Conservation (phyloP, 2,113 vertebrate genomes). For the Ceyx margarethae region DNA sequence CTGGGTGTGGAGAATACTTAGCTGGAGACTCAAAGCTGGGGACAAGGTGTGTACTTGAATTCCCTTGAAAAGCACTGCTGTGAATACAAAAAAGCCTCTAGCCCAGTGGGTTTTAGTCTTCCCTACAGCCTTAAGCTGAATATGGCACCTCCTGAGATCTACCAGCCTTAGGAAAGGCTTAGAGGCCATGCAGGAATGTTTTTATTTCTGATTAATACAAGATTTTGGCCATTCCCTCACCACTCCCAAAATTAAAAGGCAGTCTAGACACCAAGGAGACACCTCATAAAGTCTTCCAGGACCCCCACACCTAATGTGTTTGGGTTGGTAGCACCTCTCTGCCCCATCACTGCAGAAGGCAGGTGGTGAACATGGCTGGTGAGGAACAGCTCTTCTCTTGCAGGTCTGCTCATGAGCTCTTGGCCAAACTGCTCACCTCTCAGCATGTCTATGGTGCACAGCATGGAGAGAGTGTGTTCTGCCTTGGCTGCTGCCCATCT, state of each 20-base stretch:
- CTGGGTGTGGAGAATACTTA: background rate
- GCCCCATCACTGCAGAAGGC: background rate
- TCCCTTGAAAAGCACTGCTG: background rate
- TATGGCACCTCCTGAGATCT: background rate
- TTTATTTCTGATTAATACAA: background rate
- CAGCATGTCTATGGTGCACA: accelerated
- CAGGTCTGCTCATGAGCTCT: background rate
- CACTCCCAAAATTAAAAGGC: background rate
- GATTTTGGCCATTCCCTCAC: background rate
- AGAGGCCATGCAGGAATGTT: background rate
- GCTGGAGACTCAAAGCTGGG: background rate
- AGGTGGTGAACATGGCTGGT: background rate
- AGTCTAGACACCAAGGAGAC: background rate
- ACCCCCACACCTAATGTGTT: background rate
- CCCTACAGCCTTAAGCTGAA: background rate
- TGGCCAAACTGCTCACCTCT: background rate
- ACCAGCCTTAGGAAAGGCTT: background rate
- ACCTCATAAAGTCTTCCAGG: background rate
- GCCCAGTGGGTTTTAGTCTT: background rate
- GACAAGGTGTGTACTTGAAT: background rate
- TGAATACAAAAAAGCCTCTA: background rate
- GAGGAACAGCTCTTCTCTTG: background rate
- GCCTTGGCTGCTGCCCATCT: background rate
- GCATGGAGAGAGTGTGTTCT: accelerated
- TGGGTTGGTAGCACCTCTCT: background rate